Evolutionary conservation across 30 jellyfish, hydroid and myxozoan species (phyloP).

Genomic region (Chrysaora quinquecirrha): DNA sequence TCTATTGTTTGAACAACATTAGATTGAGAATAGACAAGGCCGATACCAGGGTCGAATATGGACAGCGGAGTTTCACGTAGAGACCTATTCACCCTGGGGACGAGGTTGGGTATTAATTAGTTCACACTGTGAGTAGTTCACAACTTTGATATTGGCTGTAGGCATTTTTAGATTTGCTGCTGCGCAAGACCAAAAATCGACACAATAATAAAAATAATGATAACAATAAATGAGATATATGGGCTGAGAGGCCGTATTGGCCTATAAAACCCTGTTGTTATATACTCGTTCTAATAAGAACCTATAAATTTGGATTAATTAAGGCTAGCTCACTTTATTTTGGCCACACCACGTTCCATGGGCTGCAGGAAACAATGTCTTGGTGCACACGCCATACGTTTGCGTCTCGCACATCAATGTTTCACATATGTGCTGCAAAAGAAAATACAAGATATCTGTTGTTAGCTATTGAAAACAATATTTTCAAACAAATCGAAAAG

Average conservation of each 20-base stretch:
- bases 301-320: no score
- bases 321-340: slow-evolving; percentile 77
- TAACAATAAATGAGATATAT: no score
- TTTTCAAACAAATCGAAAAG: background rate
- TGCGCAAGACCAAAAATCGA: background rate
- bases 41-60: no score
- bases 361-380: slow-evolving; percentile 81
- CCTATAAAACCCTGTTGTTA: no score
- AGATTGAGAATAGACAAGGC: no score
- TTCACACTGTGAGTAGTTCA: background rate
- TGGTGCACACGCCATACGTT: slow-evolving; percentile 36
- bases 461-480: background rate
- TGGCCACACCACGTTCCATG: slow-evolving; percentile 94
- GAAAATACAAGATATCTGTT: background rate
- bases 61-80: no score
- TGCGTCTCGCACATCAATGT: slow-evolving; percentile 48
- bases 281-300: background rate
- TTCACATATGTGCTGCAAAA: slow-evolving; percentile 66
- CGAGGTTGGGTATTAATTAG: no score
- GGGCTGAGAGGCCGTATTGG: no score
- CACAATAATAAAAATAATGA: background rate
- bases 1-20: no score
- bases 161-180: background rate
- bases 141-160: background rate
- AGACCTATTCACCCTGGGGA: no score